Percentiles rank a stretch among this genome's conserved stretches.
phyloP scores from a whole-genome alignment of 2,888 invertebrate species.

The Lacanobia wlatinum region DNA sequence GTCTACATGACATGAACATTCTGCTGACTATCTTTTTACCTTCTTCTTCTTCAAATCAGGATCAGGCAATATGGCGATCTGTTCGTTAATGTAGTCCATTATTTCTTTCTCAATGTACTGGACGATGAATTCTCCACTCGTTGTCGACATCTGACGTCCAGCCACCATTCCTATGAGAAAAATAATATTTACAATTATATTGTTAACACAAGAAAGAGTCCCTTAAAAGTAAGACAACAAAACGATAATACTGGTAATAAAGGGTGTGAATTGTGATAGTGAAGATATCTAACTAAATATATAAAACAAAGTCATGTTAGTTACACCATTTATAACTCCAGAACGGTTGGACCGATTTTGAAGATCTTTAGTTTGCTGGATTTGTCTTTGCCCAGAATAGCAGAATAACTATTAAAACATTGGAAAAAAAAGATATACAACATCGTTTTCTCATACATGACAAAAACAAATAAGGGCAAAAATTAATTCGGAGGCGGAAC shows the following conservation, averaged over 20 bases:
- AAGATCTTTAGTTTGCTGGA: too few species aligned
- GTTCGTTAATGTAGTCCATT: constrained; percentile 82
- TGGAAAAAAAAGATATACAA: too few species aligned
- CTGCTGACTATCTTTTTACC: constrained; percentile 70
- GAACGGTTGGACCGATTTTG: too few species aligned
- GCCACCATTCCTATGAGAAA: constrained; percentile 83
- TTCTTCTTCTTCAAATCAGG: constrained; percentile 87
- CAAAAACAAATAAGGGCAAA: too few species aligned
- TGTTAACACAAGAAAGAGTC: neutral
- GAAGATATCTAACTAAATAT: neutral
- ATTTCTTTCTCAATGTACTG: constrained; percentile 82
- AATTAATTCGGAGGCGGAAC: too few species aligned
- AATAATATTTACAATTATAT: neutral
- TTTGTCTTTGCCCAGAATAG: too few species aligned
- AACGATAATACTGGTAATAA: neutral
- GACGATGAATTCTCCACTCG: constrained; percentile 86
- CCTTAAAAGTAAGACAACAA: neutral
- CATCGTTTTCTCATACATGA: too few species aligned
- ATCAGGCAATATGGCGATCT: constrained; percentile 85
- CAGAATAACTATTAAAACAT: too few species aligned
- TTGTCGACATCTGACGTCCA: constrained; percentile 87
- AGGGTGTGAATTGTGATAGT: too few species aligned
- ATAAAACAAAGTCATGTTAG: too few species aligned
- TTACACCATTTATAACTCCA: too few species aligned
- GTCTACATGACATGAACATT: neutral